A percentile compares a stretch with the other conserved stretches of the same genome.
Evolutionary conservation across 2,797 vertebrate genomes (phyloP).

Genomic region (Typhlichthys eigenmanni): DNA sequence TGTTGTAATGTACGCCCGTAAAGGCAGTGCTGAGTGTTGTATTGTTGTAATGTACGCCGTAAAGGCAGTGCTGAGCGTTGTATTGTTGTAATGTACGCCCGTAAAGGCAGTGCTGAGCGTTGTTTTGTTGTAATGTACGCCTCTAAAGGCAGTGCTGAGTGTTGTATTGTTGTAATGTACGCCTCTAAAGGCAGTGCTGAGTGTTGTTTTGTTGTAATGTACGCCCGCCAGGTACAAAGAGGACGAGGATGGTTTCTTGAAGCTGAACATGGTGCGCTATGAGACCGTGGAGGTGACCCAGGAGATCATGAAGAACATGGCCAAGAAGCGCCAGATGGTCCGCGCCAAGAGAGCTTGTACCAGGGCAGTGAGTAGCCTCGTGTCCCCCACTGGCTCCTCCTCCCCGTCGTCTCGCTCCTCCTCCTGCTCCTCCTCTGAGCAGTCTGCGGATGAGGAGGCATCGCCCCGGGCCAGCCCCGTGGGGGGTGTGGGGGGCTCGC

Average conservation of each 20-base stretch:
- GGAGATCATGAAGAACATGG: slow-evolving; percentile 86
- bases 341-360: slow-evolving; percentile 56
- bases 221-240: slow-evolving; percentile 73
- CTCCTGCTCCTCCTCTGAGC: slow-evolving; percentile 62
- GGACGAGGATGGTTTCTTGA: slow-evolving; percentile 74
- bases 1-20: too few relatives aligned
- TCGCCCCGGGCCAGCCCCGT: slow-evolving; percentile 58
- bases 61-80: too few relatives aligned
- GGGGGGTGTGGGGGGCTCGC: slow-evolving; percentile 55
- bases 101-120: too few relatives aligned
- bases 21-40: too few relatives aligned
- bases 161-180: too few relatives aligned
- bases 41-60: too few relatives aligned
- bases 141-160: too few relatives aligned
- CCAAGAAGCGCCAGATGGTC: slow-evolving; percentile 69
- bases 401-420: slow-evolving; percentile 71
- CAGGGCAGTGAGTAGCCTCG: slow-evolving; percentile 38
- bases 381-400: slow-evolving; percentile 61
- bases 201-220: too few relatives aligned
- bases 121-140: too few relatives aligned
- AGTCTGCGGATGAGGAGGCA: slow-evolving; percentile 55
- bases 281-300: slow-evolving; percentile 85
- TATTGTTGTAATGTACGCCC: too few relatives aligned
- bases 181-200: too few relatives aligned
- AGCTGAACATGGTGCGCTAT: slow-evolving; percentile 83